These are phyloP conservation scores for Caenorhabditis remanei DNA, from an alignment of 1,140 invertebrate genomes.

Conservation along the genomic window DNA sequence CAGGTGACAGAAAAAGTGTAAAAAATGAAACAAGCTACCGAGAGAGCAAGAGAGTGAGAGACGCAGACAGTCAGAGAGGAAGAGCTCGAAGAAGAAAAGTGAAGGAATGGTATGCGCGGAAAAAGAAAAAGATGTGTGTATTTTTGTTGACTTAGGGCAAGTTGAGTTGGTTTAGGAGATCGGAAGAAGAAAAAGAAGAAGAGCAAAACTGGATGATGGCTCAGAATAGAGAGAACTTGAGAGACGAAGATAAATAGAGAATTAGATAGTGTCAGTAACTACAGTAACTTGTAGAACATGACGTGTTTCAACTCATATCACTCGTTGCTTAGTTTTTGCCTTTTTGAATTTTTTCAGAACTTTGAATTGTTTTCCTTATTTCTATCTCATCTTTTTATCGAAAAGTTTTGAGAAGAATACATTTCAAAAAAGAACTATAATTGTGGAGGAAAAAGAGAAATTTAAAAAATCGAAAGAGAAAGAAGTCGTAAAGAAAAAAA, in stretches of 20 bases:
- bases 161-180: constrained; percentile 40
- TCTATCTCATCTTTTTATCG: too few species aligned
- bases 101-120: background rate
- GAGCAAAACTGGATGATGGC: constrained; percentile 12
- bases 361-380: too few species aligned
- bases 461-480: background rate
- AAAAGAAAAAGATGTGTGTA: constrained; percentile 7
- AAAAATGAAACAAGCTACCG: background rate
- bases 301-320: background rate
- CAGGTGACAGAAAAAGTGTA: background rate
- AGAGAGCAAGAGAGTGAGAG: constrained; percentile 1
- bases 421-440: too few species aligned
- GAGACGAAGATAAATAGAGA: background rate
- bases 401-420: too few species aligned
- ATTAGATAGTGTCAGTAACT: background rate
- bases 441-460: background rate
- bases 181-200: background rate
- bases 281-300: background rate
- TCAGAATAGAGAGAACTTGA: background rate
- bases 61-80: background rate
- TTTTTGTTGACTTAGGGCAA: constrained; percentile 40
- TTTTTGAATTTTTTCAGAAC: too few species aligned
- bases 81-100: background rate
- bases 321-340: too few species aligned
- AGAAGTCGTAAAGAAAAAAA: constrained; percentile 8